A percentile compares a stretch with the other conserved stretches of the same genome.
These are phyloP conservation scores for Andrena praecox DNA, from an alignment of 2,888 invertebrate genomes.

Conservation along the genomic window DNA sequence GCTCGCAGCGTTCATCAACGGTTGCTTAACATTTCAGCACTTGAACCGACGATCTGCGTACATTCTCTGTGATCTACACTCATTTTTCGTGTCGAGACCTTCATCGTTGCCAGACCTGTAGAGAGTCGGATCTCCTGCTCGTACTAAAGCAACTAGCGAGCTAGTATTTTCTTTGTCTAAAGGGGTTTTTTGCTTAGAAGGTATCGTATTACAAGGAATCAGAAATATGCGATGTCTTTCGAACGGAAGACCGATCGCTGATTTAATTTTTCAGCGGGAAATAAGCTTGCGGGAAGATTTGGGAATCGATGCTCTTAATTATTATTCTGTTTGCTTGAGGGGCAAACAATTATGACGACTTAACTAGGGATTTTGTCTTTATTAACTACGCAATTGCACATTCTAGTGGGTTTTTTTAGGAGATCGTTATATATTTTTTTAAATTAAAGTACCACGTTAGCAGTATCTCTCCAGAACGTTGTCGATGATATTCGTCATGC, in stretches of 20 bases:
- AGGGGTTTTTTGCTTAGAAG: no score
- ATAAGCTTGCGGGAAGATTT: neutral
- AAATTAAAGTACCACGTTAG: no score
- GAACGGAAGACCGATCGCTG: constrained; percentile 14
- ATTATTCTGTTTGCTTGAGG: neutral
- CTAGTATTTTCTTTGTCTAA: no score
- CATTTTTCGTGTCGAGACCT: constrained; percentile 16
- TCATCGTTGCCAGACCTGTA: neutral
- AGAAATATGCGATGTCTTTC: neutral
- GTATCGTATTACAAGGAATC: no score
- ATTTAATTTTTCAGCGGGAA: neutral
- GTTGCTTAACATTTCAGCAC: neutral
- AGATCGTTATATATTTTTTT: no score
- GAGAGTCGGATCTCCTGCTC: constrained; percentile 42
- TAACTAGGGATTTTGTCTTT: neutral
- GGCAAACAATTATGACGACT: neutral
- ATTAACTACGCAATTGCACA: neutral
- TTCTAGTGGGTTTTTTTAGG: neutral
- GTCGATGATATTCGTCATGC: neutral
- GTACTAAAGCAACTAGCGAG: neutral
- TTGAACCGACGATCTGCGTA: constrained; percentile 6
- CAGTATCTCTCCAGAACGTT: constrained; percentile 2
- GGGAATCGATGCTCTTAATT: constrained; percentile 21
- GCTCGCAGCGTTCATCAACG: neutral
- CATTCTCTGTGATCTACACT: constrained; percentile 67